Evolutionary conservation across 2,797 vertebrate species (phyloP).

Genomic region (Brachyrhaphis roseni): DNA sequence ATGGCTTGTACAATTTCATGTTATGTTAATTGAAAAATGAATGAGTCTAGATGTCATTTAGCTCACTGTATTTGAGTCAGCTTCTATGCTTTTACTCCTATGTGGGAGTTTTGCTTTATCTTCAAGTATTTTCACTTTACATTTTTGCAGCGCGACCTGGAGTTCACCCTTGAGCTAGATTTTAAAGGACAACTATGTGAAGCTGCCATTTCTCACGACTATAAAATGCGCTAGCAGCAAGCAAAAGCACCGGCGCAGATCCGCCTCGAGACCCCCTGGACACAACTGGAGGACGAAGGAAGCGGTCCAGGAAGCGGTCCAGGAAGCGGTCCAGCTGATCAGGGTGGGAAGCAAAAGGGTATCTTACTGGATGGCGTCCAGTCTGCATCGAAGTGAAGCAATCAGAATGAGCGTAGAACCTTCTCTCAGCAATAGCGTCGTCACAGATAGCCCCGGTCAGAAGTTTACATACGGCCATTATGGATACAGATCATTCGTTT

Average conservation of each 20-base stretch:
- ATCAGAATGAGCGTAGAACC: slow-evolving; percentile 49
- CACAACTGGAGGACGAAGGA: slow-evolving; percentile 20
- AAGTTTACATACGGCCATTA: not conserved
- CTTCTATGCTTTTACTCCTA: not conserved
- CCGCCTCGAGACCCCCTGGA: slow-evolving; percentile 45
- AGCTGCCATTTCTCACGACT: slow-evolving; percentile 95
- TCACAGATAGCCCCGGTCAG: slow-evolving; percentile 25
- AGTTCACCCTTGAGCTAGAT: slow-evolving; percentile 97
- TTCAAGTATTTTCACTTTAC: not conserved
- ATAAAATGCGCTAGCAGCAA: slow-evolving; percentile 92
- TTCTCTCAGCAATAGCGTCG: slow-evolving; percentile 73
- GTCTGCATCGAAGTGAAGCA: slow-evolving; percentile 63
- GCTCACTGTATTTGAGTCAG: not conserved
- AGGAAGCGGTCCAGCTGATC: slow-evolving; percentile 36
- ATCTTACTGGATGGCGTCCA: slow-evolving; percentile 48
- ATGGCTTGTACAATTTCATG: not conserved
- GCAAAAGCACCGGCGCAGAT: slow-evolving; percentile 16
- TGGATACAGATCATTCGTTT: not conserved
- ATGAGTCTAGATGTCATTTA: not conserved
- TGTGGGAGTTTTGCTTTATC: not conserved
- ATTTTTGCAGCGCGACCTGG: slow-evolving; percentile 90
- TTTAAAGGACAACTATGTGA: slow-evolving; percentile 99
- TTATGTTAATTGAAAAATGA: not conserved
- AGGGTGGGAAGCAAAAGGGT: slow-evolving; percentile 4
- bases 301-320: slow-evolving; percentile 44